Evolutionary conservation across 2,113 vertebrate genomes (phyloP).

Genomic region (Mastomys natalensis): DNA sequence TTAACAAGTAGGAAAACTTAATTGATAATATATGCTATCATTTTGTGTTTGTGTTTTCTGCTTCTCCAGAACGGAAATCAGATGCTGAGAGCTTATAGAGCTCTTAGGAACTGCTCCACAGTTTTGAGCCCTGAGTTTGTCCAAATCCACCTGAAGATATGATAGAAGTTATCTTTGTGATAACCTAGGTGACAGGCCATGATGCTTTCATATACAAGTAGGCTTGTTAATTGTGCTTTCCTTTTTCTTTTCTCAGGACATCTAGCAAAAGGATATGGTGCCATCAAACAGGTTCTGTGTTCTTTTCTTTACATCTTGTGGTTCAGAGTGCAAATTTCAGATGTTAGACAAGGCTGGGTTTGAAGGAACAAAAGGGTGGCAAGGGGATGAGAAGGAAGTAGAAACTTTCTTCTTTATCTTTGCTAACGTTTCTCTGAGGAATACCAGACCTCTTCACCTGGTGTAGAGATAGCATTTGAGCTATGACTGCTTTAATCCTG

Average conservation of each 20-base stretch:
- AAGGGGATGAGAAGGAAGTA: conserved; percentile 58
- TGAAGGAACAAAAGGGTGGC: conserved; percentile 26
- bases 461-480: background rate
- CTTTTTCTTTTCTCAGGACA: conserved; percentile 31
- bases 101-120: background rate
- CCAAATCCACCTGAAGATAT: background rate
- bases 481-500: conserved; percentile 54
- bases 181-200: background rate
- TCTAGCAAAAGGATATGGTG: conserved; percentile 10
- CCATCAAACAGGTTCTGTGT: conserved; percentile 26
- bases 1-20: conserved; percentile 38
- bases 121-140: background rate
- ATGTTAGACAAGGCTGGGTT: conserved; percentile 26
- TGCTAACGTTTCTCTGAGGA: conserved; percentile 56
- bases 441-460: conserved; percentile 61
- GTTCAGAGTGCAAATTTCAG: conserved; percentile 62
- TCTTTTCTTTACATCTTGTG: conserved; percentile 47
- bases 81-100: background rate
- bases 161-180: background rate
- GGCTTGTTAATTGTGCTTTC: conserved; percentile 49
- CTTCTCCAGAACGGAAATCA: conserved; percentile 38
- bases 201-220: conserved; percentile 21
- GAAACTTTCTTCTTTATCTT: conserved; percentile 64
- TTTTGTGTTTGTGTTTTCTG: conserved; percentile 23
- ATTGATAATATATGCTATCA: background rate